A percentile compares a stretch with the other conserved stretches of the same genome.
These are phyloP conservation scores for Lipotes vexillifer DNA, from an alignment of 2,113 vertebrate genomes.

Conservation along the genomic window DNA sequence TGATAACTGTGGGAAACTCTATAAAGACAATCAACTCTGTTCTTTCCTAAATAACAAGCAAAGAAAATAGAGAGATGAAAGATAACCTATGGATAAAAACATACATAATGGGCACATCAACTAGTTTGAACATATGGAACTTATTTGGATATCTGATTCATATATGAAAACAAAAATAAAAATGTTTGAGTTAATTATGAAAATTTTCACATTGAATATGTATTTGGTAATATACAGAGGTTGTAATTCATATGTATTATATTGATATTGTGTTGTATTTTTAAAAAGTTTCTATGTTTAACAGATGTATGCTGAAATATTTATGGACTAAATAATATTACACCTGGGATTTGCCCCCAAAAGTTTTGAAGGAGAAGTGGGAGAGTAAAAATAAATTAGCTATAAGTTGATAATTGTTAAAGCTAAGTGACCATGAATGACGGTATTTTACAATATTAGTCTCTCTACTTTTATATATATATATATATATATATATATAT, in stretches of 20 bases:
- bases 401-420: neutral
- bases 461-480: neutral
- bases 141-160: neutral
- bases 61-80: neutral
- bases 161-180: neutral
- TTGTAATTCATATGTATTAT: neutral
- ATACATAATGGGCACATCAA: fast-evolving
- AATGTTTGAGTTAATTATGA: neutral
- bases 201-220: neutral
- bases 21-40: neutral
- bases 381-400: neutral
- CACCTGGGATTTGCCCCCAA: neutral
- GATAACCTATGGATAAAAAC: neutral
- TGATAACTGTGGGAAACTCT: neutral
- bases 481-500: too few species aligned
- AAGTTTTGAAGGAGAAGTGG: neutral
- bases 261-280: neutral
- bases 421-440: neutral
- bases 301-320: neutral
- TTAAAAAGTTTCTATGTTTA: neutral
- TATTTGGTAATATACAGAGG: neutral
- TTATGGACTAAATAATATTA: neutral
- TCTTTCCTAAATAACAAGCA: neutral
- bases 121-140: neutral
- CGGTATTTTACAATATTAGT: neutral